Base-by-base conservation (phyloP, 2,888 invertebrate genomes). In the Unio delphinus region DNA sequence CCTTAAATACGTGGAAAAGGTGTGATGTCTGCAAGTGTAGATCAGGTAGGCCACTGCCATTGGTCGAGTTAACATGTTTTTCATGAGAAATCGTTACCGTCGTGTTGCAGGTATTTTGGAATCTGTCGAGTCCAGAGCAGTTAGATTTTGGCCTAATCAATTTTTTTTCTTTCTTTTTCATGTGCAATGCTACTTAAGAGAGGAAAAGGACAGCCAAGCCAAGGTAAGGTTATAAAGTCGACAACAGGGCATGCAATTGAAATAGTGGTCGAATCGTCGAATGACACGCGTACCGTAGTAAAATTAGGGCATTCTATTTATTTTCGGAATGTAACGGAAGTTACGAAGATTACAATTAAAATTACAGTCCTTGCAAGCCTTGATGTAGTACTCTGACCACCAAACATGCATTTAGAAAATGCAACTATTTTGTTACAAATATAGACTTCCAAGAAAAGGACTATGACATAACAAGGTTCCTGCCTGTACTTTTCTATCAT, bases 21-120 rank as follows among this genome's bases (percentile, higher is more conserved):
- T 87, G 88, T 86, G 83, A 88, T 88, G 88, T 88, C 88, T 81
- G 85, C 86, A 78, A 87, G 86, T 84, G 84, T 88, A 71, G 87
- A 88, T 83, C 88, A 88, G 88, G 87, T 87, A 84, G 65, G 75
- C 73, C 28, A 77, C 73, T 70, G 73, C 70, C 70, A 71, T 74
- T 69, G 72, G 73, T 72, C 73, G 73, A 45, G 45, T 45, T 45
- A 45, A 45, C 45, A 15, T 45, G 45, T 45, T 45, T 45, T 45
- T 45, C 45, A 45, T 45, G 15, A 3, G 45, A 45, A 5, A 45
- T 45, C 45, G 45, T 45, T 45, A 15, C 45, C 15, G 45, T 15
- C 45, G 45, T 45, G 45, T 45, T 45, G 45, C 11, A 45, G 11
- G 15, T 45, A 45, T 45, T 45, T 45, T 45, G 45, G 45, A 45